Conservation (phyloP, 2,113 vertebrate species). For the Stegostoma tigrinum region DNA sequence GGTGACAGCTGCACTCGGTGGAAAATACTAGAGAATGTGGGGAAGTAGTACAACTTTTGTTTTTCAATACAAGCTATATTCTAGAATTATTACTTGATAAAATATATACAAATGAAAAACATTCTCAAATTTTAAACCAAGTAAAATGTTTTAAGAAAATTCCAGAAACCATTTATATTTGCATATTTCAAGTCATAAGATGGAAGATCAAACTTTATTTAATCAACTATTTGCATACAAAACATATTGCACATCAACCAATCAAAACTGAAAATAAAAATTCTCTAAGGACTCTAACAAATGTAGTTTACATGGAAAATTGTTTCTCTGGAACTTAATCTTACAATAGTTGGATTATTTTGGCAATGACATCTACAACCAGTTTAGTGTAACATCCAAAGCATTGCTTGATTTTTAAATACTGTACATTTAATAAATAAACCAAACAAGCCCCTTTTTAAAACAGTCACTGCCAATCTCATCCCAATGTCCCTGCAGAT, state of each 20-base stretch:
- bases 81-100: background rate
- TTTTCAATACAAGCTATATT: background rate
- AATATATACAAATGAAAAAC: background rate
- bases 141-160: background rate
- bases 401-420: slow-evolving; percentile 93
- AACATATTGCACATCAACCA: slow-evolving; percentile 99
- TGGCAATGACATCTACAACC: slow-evolving; percentile 72
- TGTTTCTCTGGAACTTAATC: slow-evolving; percentile 90
- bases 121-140: background rate
- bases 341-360: slow-evolving; percentile 91
- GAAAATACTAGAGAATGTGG: background rate
- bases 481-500: slow-evolving; percentile 75
- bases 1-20: too few species aligned
- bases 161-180: background rate
- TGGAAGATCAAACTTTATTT: slow-evolving; percentile 99
- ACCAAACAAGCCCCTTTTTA: slow-evolving; percentile 86
- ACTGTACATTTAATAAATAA: slow-evolving; percentile 99
- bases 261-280: slow-evolving; percentile 84
- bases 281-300: slow-evolving; percentile 75
- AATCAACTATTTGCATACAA: slow-evolving; percentile 99
- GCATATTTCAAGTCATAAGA: slow-evolving; percentile 65
- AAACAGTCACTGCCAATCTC: slow-evolving; percentile 87
- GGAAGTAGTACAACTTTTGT: background rate
- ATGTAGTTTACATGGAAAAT: slow-evolving; percentile 77
- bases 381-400: slow-evolving; percentile 88